Evolutionary conservation across 2,888 invertebrate species (phyloP).

Genomic region (Synanthedon formicaeformis): DNA sequence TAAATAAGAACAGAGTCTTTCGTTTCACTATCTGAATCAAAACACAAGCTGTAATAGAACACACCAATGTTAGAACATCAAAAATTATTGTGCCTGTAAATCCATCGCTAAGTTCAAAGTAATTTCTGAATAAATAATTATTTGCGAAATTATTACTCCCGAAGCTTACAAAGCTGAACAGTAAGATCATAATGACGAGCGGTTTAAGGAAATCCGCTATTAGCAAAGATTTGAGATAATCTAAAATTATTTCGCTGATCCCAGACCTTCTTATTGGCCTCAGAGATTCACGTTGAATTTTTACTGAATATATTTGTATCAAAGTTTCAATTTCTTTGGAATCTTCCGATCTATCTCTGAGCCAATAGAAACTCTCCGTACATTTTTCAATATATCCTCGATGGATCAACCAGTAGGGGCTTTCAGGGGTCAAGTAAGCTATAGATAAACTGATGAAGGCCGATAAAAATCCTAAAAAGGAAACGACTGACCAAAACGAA

Average conservation of each 20-base stretch:
- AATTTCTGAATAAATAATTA: slow-evolving; percentile 12
- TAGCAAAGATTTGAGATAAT: slow-evolving; percentile 13
- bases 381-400: slow-evolving; percentile 12
- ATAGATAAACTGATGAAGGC: slow-evolving; percentile 7
- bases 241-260: slow-evolving; percentile 8
- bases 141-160: slow-evolving; percentile 12
- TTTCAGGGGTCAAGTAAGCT: slow-evolving; percentile 13
- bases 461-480: slow-evolving; percentile 10
- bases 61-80: slow-evolving; percentile 14
- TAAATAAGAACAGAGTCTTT: slow-evolving; percentile 15
- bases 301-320: slow-evolving; percentile 10
- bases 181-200: slow-evolving; percentile 15
- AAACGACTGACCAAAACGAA: slow-evolving; percentile 9
- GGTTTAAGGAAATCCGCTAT: slow-evolving; percentile 17
- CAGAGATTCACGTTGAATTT: slow-evolving; percentile 12
- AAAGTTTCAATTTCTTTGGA: slow-evolving; percentile 13
- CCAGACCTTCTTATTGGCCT: slow-evolving; percentile 12
- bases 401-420: slow-evolving; percentile 16
- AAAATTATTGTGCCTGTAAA: slow-evolving; percentile 17
- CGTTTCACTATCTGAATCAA: slow-evolving; percentile 14
- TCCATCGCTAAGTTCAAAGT: slow-evolving; percentile 15
- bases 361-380: slow-evolving; percentile 12
- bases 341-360: slow-evolving; percentile 12
- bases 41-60: slow-evolving; percentile 16
- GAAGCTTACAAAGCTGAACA: slow-evolving; percentile 17